phyloP scores from a whole-genome alignment of 2,797 vertebrate genomes.

The Premnoplex brunnescens region DNA sequence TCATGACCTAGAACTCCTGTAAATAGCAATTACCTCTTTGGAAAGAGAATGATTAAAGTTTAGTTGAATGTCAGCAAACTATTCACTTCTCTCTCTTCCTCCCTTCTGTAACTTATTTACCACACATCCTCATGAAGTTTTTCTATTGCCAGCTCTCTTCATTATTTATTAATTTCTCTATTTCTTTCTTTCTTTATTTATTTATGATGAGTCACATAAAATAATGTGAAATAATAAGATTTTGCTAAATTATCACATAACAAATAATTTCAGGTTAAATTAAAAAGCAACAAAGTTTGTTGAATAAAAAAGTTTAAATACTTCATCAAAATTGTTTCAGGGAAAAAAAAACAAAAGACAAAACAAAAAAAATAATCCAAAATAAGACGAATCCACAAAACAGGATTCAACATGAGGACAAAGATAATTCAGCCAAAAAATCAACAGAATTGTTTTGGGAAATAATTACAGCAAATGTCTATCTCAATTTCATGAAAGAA shows the following conservation, averaged over 20 bases:
- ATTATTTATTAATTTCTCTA: not conserved
- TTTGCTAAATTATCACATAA: not conserved
- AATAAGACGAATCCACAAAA: not conserved
- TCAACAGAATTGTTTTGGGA: not conserved
- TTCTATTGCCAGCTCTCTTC: not conserved
- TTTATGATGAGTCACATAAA: not conserved
- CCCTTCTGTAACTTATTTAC: not conserved
- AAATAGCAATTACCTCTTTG: constrained; percentile 65
- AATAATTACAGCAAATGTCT: not conserved
- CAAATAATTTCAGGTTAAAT: not conserved
- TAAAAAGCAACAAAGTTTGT: not conserved
- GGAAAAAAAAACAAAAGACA: too few species aligned
- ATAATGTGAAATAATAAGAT: not conserved
- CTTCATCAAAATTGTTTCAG: not conserved
- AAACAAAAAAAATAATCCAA: not conserved
- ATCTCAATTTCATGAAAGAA: not conserved
- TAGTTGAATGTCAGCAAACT: constrained; percentile 59
- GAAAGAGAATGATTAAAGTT: constrained; percentile 54
- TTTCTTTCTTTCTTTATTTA: not conserved
- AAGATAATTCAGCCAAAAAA: not conserved
- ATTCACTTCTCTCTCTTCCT: constrained; percentile 18
- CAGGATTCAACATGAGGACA: not conserved
- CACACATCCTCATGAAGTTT: not conserved
- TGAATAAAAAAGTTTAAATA: not conserved
- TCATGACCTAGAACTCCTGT: constrained; percentile 43